Base-by-base conservation (phyloP, 2,888 invertebrate genomes). In the Papilio elwesi region DNA sequence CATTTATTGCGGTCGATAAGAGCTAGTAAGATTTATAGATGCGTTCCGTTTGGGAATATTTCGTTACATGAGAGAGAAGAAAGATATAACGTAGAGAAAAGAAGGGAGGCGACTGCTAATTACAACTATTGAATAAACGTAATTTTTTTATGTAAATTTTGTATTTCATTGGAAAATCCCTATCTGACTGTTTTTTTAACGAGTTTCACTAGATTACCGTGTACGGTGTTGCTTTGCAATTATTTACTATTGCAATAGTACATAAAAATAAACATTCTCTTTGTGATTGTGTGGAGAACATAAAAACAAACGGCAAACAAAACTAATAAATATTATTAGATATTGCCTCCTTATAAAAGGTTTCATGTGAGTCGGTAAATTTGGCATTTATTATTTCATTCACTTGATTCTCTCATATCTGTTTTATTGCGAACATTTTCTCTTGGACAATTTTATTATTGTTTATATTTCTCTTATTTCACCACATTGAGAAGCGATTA, bases 371-470 rank as follows among this genome's bases (percentile, higher is more conserved):
- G 49, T 51, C 36, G 49, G 36, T 68, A 59, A 68, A 68, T 59
- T 59, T 48, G 36, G 51, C 49, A 68, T 68, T 68, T 68, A 68
- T 68, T 62, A 68, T 53, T 57, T 68, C 68, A 68, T 26, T 68
- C 57, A 57, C 11, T 38, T 49, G 49, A 16, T 26, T 70, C 38
- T 15, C 49, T 69, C 59, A 59, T 64, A 51, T 70, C 15, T 70
- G 13, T 64, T 51, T 69, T 69, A 38, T 62, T 51, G 62, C 16
- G 51, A 48, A 68, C 57, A 16, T 59, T 43, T 15, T 62, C n/a
- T 69, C 6, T 13, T 12, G 5, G 51, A n/a, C 5, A 52, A 38
- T 52, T 57, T n/a, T 62, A 62, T 59, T 43, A 59, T 59, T 59
- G 15, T 62, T 62, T 43, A 43, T 10, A 15, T 62, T 43, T 62